A percentile compares a stretch with the other conserved stretches of the same genome.
These are phyloP conservation scores for Apodemus speciosus DNA, from an alignment of 2,113 vertebrate species.

Conservation along the genomic window DNA sequence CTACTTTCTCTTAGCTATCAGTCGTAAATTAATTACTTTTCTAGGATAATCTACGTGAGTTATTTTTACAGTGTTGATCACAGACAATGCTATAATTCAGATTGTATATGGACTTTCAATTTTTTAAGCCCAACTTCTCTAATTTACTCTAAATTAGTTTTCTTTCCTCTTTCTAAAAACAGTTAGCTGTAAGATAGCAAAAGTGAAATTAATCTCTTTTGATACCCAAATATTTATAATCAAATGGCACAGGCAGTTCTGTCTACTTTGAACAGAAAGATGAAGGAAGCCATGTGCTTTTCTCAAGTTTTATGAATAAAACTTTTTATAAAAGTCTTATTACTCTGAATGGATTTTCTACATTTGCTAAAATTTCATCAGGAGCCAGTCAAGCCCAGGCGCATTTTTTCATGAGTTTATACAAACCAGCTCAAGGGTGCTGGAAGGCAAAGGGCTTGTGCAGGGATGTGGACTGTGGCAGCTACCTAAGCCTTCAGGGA, in stretches of 20 bases:
- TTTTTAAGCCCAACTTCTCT: slow-evolving; percentile 36
- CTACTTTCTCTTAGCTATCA: slow-evolving; percentile 35
- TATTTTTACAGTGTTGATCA: slow-evolving; percentile 18
- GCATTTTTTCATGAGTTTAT: slow-evolving; percentile 38
- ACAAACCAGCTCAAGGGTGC: not conserved
- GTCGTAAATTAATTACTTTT: slow-evolving; percentile 48
- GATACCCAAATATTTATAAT: slow-evolving; percentile 53
- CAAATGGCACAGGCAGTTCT: slow-evolving; percentile 1
- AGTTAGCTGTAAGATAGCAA: slow-evolving; percentile 42
- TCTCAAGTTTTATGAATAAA: slow-evolving; percentile 28
- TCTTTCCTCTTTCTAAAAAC: slow-evolving; percentile 13
- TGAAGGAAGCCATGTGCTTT: not conserved
- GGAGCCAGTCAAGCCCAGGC: not conserved
- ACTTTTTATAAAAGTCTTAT: slow-evolving; percentile 9
- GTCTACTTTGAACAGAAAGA: slow-evolving; percentile 33
- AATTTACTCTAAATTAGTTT: slow-evolving; percentile 39
- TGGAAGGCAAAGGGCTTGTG: not conserved
- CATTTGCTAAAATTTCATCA: slow-evolving; percentile 59
- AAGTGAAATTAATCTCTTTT: slow-evolving; percentile 40
- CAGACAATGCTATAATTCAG: not conserved
- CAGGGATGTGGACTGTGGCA: not conserved
- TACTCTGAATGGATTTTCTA: slow-evolving; percentile 51
- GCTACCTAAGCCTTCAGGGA: not conserved
- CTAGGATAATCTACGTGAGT: slow-evolving; percentile 38
- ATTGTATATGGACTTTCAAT: not conserved